A percentile compares a stretch with the other conserved stretches of the same genome.
phyloP scores from a whole-genome alignment of 2,888 invertebrate genomes.

The Diaphora mendica region DNA sequence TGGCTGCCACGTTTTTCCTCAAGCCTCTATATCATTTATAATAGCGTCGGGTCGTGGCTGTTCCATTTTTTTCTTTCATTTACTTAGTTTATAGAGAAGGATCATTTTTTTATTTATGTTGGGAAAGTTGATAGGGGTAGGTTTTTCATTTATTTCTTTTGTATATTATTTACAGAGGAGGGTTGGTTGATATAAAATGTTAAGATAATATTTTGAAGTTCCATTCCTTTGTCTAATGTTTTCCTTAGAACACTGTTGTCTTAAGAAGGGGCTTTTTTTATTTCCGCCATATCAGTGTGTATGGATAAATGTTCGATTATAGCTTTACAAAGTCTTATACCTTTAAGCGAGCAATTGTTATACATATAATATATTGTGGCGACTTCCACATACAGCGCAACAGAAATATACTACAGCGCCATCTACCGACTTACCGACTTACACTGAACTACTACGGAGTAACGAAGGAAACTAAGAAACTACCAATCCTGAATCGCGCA shows the following conservation, averaged over 20 bases:
- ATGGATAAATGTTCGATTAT: too few relatives aligned
- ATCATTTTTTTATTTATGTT: slow-evolving; percentile 18
- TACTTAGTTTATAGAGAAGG: slow-evolving; percentile 24
- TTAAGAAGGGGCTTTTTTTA: not conserved
- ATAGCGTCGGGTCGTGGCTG: not conserved
- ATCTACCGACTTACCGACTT: too few relatives aligned
- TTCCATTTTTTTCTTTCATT: slow-evolving; percentile 25
- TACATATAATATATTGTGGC: too few relatives aligned
- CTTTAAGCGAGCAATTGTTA: too few relatives aligned
- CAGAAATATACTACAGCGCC: too few relatives aligned
- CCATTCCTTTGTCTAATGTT: not conserved
- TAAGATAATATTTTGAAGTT: not conserved
- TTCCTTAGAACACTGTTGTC: not conserved
- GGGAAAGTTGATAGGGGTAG: slow-evolving; percentile 9
- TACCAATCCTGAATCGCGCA: too few relatives aligned
- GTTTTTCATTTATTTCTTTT: not conserved
- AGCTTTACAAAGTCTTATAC: too few relatives aligned
- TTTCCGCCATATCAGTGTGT: too few relatives aligned
- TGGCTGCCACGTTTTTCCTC: not conserved
- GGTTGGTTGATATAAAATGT: not conserved
- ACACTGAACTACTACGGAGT: too few relatives aligned
- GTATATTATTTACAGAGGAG: not conserved
- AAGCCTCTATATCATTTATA: slow-evolving; percentile 18
- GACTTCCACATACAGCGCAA: too few relatives aligned
- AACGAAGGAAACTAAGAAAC: too few relatives aligned